Base-by-base conservation (phyloP, 2,888 invertebrate species). In the Pyrochroa serraticornis region DNA sequence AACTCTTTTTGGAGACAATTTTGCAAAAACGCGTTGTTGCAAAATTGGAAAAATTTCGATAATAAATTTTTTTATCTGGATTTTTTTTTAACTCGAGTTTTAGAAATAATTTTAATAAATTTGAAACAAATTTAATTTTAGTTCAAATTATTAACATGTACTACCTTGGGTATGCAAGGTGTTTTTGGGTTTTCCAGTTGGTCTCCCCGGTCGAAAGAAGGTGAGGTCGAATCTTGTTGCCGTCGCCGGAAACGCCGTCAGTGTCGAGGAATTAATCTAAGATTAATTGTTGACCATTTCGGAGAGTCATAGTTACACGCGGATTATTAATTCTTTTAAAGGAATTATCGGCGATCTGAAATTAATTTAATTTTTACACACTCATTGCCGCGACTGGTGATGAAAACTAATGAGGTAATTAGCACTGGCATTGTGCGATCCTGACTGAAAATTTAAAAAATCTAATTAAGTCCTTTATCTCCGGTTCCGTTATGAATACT, bases 321-420 rank as follows among this genome's bases (percentile, higher is more conserved):
- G 39, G 45, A 56, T 56, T 56, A 56, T 56, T 55, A 55, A 55
- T 55, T 55, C 46, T 41, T 46, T 56, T 46, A 36, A 43, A 52
- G 37, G 42, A 35, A 41, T 56, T 56, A 56, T 56, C 56, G 44
- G 22, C 12, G 35, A 58, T 58, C 52, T 58, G 22, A 51, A 57
- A 57, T 58, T 58, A 58, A 58, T 58, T 42, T 37, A 39, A 53
- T 48, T 58, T 58, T 52, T 48, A 48, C 43, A 43, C 42, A 52
- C 51, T 58, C 58, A 58, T 47, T 58, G 43, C 58, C 37, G 35
- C 10, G 42, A n/a, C 58, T 8, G 50, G 46, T 45, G 46, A 53
- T 53, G 53, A 41, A 46, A 53, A 53, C 46, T 39, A 53, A 53
- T 53, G 53, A 53, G 53, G 34, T 53, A 53, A 53, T 53, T 44